Percentiles rank a stretch among this genome's conserved stretches.
These are phyloP conservation scores for Sturnira hondurensis DNA, from an alignment of 2,113 vertebrate genomes.

Conservation along the genomic window DNA sequence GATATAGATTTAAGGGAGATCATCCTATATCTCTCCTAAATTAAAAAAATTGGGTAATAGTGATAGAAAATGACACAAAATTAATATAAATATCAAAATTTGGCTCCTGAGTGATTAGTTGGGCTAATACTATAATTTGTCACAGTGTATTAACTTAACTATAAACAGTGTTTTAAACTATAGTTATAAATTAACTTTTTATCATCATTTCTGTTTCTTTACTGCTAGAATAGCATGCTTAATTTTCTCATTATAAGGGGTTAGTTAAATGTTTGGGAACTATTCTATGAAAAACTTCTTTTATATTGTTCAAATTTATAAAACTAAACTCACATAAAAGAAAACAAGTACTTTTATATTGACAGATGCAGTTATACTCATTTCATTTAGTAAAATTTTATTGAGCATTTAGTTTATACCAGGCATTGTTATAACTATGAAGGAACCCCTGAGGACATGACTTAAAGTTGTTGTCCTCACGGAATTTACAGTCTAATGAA, in stretches of 20 bases:
- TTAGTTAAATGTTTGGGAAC: not conserved
- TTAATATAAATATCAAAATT: not conserved
- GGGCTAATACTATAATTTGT: not conserved
- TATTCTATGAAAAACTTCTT: not conserved
- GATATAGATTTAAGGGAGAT: not conserved
- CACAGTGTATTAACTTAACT: not conserved
- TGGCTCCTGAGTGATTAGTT: not conserved
- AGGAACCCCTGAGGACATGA: not conserved
- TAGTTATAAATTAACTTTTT: not conserved
- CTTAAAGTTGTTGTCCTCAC: not conserved
- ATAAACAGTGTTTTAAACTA: constrained; percentile 1
- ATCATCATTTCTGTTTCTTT: not conserved
- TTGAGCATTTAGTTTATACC: not conserved
- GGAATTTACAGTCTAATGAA: not conserved
- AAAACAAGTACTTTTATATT: not conserved
- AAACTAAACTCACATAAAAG: not conserved
- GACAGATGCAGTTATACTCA: not conserved
- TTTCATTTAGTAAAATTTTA: not conserved
- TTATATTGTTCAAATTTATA: not conserved
- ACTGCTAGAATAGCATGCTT: not conserved
- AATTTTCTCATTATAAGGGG: not conserved
- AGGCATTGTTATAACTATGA: not conserved
- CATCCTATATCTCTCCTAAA: not conserved
- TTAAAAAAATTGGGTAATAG: not conserved
- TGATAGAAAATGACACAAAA: not conserved